Base-by-base conservation (phyloP, 1,140 invertebrate species). In the Euwallacea fornicatus region DNA sequence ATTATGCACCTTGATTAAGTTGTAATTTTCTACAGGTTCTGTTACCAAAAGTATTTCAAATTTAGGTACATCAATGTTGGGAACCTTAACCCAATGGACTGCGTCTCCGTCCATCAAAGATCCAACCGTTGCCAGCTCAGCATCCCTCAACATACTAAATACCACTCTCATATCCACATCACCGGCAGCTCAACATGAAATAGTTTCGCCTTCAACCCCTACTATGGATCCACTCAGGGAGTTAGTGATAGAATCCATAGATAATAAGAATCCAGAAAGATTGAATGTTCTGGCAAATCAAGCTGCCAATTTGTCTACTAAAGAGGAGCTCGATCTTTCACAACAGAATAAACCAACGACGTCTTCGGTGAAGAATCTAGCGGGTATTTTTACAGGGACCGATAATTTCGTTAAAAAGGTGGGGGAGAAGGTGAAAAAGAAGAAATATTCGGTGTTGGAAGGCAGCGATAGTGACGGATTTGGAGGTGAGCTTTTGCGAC, bases 381-480 rank as follows among this genome's bases (percentile, higher is more conserved):
- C 80, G 11, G 81, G 78, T 43, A 81, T 81, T 64, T 81, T 81
- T 71, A 74, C 80, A 6, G 80, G 79, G 7, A 80, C 79, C 7
- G 80, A 80, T 41, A 77, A 72, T 9, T 79, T 81, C 56, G 77
- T 78, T 2, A 79, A 78, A 65, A 85, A 84, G 73, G 78, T 84
- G 43, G 81, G 83, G 69, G 81, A 82, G 67, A 84, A 81, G 58
- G 76, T 83, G 58, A 83, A 82, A 74, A 83, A 84, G 76, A 33
- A 33, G 21, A 79, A 83, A 44, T 84, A 83, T 73, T 79, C 82
- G 6, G 80, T 81, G 9, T 76, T 86, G 21, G 87, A 89, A 70
- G 86, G 87, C 0, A 89, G 88, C 75, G 88, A 90, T 77, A 89
- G 87, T 77, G 88, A 90, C 77, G 84, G 85, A 58, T 84, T 85